phyloP scores from a whole-genome alignment of 2,888 invertebrate genomes.

The Platerodrilus igneus region DNA sequence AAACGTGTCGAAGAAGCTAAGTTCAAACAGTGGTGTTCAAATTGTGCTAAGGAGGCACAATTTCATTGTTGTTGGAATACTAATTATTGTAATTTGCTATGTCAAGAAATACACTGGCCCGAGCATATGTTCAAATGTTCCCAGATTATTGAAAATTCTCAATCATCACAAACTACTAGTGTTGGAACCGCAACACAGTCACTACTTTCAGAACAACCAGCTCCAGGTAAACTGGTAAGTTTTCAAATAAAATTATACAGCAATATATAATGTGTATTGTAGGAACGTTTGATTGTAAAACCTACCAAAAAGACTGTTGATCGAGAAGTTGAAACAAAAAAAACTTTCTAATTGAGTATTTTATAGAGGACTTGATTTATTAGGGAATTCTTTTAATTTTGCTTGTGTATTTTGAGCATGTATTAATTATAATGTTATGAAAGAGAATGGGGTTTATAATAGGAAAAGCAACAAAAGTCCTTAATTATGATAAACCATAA shows the following conservation, averaged over 20 bases:
- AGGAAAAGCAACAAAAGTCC: too few species aligned
- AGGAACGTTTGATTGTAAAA: slow-evolving; percentile 37
- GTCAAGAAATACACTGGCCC: slow-evolving; percentile 84
- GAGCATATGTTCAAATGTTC: slow-evolving; percentile 64
- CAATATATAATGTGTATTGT: too few species aligned
- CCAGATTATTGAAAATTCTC: slow-evolving; percentile 37
- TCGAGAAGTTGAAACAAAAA: slow-evolving; percentile 23
- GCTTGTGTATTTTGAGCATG: too few species aligned
- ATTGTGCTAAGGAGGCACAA: slow-evolving; percentile 81
- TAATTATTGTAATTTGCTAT: slow-evolving; percentile 85
- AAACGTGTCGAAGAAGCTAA: slow-evolving; percentile 74
- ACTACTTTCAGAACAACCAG: slow-evolving; percentile 16
- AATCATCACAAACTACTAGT: slow-evolving; percentile 18
- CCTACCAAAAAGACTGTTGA: slow-evolving; percentile 38
- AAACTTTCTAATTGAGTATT: too few species aligned
- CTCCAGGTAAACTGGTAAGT: slow-evolving; percentile 28
- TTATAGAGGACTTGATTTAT: too few species aligned
- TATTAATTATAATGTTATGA: too few species aligned
- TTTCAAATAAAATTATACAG: slow-evolving; percentile 4
- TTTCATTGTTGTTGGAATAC: slow-evolving; percentile 98
- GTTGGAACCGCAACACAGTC: slow-evolving; percentile 8
- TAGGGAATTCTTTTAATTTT: too few species aligned
- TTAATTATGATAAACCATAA: too few species aligned
- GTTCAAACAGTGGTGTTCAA: slow-evolving; percentile 88
- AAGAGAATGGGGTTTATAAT: too few species aligned